These are phyloP conservation scores for Linnaemya tessellans DNA, from an alignment of 2,888 invertebrate genomes.

Conservation along the genomic window DNA sequence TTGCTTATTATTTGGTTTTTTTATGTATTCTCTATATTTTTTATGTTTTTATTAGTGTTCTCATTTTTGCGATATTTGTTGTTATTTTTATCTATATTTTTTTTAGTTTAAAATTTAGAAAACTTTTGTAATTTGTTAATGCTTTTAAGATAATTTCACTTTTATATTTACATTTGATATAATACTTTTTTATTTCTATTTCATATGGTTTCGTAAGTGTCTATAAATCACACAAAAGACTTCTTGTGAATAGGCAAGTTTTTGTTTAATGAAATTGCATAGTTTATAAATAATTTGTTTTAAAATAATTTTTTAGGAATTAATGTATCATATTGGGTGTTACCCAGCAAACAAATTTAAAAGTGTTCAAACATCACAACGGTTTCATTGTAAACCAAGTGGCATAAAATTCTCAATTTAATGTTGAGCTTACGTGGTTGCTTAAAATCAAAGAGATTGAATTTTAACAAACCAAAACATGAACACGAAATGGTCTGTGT, in stretches of 20 bases:
- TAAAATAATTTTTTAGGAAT: background rate
- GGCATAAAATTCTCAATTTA: too few species aligned
- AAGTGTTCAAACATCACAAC: background rate
- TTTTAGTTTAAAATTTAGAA: conserved; percentile 25
- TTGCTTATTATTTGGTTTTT: background rate
- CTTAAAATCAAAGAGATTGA: too few species aligned
- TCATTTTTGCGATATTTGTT: conserved; percentile 56
- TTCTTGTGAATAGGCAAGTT: conserved; percentile 16
- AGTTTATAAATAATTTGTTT: conserved; percentile 1
- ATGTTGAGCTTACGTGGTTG: too few species aligned
- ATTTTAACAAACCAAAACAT: too few species aligned
- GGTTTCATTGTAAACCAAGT: too few species aligned
- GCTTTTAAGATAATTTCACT: conserved; percentile 48
- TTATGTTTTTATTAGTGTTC: conserved; percentile 30
- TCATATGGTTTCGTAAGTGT: background rate
- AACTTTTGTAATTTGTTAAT: conserved; percentile 35
- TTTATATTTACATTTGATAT: conserved; percentile 38
- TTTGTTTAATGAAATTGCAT: background rate
- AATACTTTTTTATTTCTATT: conserved; percentile 13
- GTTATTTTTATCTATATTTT: too few species aligned
- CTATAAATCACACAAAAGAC: background rate
- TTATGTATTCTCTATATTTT: conserved; percentile 8
- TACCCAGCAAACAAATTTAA: background rate
- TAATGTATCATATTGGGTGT: background rate
- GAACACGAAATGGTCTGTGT: too few species aligned